Evolutionary conservation across 2,797 vertebrate genomes (phyloP), one percentile per base, ranked within the genome.

Genomic region (Tauraco hartlaubi): DNA sequence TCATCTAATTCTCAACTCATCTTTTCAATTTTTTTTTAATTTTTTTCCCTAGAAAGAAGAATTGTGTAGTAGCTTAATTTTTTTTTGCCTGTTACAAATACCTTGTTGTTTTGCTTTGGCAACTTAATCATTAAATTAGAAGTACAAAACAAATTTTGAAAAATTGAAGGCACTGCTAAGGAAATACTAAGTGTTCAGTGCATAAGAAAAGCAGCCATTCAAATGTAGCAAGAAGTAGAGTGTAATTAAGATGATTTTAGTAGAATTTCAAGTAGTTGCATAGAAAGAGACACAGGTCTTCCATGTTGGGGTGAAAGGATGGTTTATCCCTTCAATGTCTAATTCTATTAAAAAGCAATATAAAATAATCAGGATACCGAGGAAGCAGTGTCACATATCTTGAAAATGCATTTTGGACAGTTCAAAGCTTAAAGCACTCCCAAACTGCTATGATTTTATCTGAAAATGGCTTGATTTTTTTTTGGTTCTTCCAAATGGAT

Each of bases 171-270:
- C 29, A 43, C 19, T 86, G 61, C 52, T 77, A 97, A 83, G 73
- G 28, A 87, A 87, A 63, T 90, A 55, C 44, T 59, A 75, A 72
- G 61, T 61, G 18, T 90, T 12, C 6, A 31, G 17, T 11, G 8
- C 41, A 15, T 64, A 78, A 86, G 31, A 26, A 85, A 82, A 84
- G 15, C 52, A 81, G 39, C 67, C 25, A 71, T 74, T 94, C 41
- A 72, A 64, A 72, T 81, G 21, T 31, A 91, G 41, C 39, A 75
- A 56, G 51, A 73, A 75, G 10, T 78, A 52, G 67, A 54, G 16
- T 83, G 33, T 67, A 84, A 92, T 69, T 94, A 85, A 90, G 49
- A 74, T 63, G 85, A 89, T 76, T 85, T 85, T 87, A 76, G 37
- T 39, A 72, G 72, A 81, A 89, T 87, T 94, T 68, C 48, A 88